phyloP scores from a whole-genome alignment of 2,797 vertebrate species.

The Poeciliopsis presidionis region DNA sequence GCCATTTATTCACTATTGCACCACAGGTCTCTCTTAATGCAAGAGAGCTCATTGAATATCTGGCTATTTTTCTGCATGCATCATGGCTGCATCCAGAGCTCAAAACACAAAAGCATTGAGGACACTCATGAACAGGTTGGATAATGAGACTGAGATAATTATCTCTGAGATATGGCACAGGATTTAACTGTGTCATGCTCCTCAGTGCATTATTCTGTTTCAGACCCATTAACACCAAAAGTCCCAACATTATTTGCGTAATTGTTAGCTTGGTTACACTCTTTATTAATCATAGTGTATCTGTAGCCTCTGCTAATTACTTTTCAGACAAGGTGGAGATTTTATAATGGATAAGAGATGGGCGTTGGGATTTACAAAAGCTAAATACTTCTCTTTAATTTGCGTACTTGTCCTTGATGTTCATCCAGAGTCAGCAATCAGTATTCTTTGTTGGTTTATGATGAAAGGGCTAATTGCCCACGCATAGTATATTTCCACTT shows the following conservation, averaged over 20 bases:
- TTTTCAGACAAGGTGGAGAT: conserved; percentile 33
- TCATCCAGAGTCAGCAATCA: conserved; percentile 12
- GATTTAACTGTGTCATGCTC: conserved; percentile 44
- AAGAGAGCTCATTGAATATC: conserved; percentile 6
- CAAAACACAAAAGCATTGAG: conserved; percentile 47
- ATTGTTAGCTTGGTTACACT: conserved; percentile 59
- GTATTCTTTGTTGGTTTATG: conserved; percentile 20
- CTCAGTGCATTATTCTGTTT: conserved; percentile 59
- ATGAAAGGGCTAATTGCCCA: conserved; percentile 54
- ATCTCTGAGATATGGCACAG: conserved; percentile 54
- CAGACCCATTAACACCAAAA: conserved; percentile 63
- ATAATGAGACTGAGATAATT: conserved; percentile 67
- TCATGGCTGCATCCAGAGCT: conserved; percentile 12
- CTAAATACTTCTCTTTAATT: conserved; percentile 9
- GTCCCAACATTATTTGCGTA: conserved; percentile 40
- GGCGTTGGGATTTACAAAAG: conserved; percentile 16
- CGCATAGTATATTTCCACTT: conserved; percentile 42
- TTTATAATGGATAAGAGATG: conserved; percentile 7
- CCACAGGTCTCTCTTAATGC: conserved; percentile 12
- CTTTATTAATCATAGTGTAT: conserved; percentile 57
- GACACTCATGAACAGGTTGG: conserved; percentile 61
- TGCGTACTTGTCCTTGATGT: conserved; percentile 3
- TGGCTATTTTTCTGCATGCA: conserved; percentile 20
- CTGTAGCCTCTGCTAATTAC: conserved; percentile 51
- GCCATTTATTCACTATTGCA: neutral